These are phyloP conservation scores for Glyptemys insculpta DNA, from an alignment of 2,797 vertebrate species.

Conservation along the genomic window DNA sequence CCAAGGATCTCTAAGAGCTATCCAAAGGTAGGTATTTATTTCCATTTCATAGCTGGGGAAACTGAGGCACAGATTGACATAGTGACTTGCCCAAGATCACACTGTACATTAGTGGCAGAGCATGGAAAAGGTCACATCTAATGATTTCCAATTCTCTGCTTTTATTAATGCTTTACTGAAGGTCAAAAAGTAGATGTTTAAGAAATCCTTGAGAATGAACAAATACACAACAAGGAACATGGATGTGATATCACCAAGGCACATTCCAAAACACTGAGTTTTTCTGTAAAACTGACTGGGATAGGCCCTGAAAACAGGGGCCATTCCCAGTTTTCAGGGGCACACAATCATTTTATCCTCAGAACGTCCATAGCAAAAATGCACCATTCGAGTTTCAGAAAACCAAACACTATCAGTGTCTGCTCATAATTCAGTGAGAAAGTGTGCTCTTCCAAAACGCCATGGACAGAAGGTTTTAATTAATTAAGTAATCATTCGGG, in stretches of 20 bases:
- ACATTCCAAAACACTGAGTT: background rate
- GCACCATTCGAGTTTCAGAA: background rate
- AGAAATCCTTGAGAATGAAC: background rate
- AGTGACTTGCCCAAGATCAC: background rate
- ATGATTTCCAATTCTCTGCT: background rate
- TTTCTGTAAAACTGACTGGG: too few species aligned
- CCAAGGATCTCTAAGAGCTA: background rate
- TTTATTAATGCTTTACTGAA: background rate
- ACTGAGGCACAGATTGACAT: background rate
- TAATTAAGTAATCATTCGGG: background rate
- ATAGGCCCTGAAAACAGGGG: too few species aligned
- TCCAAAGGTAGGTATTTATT: background rate
- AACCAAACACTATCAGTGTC: background rate
- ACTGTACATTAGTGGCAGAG: background rate
- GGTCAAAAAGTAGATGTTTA: background rate
- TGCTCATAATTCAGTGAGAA: background rate
- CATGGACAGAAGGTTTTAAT: background rate
- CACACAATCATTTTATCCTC: too few species aligned
- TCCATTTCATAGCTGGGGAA: slow-evolving; percentile 5
- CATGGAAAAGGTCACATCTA: background rate
- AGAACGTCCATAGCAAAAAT: background rate
- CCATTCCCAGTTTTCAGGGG: too few species aligned
- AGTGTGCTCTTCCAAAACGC: background rate
- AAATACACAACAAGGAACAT: background rate
- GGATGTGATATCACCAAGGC: background rate